Conservation (phyloP, 2,797 vertebrate genomes). For the Enteromius unitaeniatus region DNA sequence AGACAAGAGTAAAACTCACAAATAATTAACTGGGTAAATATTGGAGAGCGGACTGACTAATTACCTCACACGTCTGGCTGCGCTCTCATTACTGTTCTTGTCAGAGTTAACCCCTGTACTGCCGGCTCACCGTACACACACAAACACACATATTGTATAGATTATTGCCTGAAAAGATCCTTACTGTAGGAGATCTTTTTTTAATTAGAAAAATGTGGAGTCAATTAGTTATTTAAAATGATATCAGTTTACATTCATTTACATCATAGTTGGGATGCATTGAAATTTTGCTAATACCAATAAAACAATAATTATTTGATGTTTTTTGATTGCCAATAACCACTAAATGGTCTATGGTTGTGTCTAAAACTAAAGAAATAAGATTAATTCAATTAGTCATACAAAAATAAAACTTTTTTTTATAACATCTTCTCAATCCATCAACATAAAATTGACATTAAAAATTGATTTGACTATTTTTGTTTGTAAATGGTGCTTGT, state of each 20-base stretch:
- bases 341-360: not conserved
- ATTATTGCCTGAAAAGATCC: constrained; percentile 14
- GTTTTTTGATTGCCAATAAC: not conserved
- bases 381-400: not conserved
- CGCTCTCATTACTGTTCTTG: constrained; percentile 82
- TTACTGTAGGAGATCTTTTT: not conserved
- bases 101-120: constrained; percentile 75
- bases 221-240: not conserved
- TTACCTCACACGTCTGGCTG: constrained; percentile 84
- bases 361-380: not conserved
- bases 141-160: constrained; percentile 22
- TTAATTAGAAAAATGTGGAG: not conserved
- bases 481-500: not conserved
- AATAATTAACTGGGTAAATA: constrained; percentile 88
- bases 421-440: not conserved
- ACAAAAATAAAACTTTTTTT: too few relatives aligned
- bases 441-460: not conserved
- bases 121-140: constrained; percentile 29
- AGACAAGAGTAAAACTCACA: constrained; percentile 85
- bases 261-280: not conserved
- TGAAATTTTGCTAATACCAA: not conserved
- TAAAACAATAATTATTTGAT: not conserved
- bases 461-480: not conserved
- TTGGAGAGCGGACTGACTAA: constrained; percentile 83
- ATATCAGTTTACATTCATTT: not conserved